These are phyloP conservation scores for Xenentodon cancila DNA, from an alignment of 2,797 vertebrate genomes.

Conservation along the genomic window DNA sequence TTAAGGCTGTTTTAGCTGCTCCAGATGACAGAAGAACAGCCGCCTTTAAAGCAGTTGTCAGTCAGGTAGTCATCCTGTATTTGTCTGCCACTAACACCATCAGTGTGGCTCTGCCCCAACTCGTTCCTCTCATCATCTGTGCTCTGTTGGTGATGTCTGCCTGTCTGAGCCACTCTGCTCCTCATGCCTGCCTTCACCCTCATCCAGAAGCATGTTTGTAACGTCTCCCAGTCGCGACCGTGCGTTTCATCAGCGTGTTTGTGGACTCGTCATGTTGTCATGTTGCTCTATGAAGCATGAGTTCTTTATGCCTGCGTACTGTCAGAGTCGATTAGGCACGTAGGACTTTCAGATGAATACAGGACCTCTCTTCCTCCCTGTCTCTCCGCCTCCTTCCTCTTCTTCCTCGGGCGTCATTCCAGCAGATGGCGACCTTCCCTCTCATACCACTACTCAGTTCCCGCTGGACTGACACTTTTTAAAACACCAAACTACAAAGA, in stretches of 20 bases:
- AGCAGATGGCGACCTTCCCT: conserved; percentile 59
- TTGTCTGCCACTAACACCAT: conserved; percentile 58
- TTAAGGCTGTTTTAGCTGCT: not conserved
- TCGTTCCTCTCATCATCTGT: conserved; percentile 51
- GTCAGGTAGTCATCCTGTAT: conserved; percentile 21
- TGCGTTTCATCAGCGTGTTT: not conserved
- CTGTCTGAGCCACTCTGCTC: conserved; percentile 85
- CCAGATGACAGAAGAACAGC: not conserved
- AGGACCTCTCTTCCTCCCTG: conserved; percentile 34
- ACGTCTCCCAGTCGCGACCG: conserved; percentile 6
- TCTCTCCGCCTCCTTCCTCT: conserved; percentile 30
- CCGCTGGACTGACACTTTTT: conserved; percentile 25
- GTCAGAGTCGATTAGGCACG: conserved; percentile 31
- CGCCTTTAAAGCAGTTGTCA: too few species aligned
- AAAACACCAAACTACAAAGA: conserved; percentile 28
- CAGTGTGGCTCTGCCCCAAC: conserved; percentile 24
- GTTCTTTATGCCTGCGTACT: conserved; percentile 21
- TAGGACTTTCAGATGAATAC: conserved; percentile 41
- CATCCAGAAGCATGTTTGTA: conserved; percentile 54
- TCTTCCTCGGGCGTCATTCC: conserved; percentile 48
- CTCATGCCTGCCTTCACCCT: conserved; percentile 81
- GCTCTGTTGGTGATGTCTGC: conserved; percentile 83
- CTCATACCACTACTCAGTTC: conserved; percentile 67
- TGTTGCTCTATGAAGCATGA: conserved; percentile 20
- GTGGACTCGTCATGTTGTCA: conserved; percentile 11